phyloP scores from a whole-genome alignment of 2,888 invertebrate genomes.

The Lymantria monacha region DNA sequence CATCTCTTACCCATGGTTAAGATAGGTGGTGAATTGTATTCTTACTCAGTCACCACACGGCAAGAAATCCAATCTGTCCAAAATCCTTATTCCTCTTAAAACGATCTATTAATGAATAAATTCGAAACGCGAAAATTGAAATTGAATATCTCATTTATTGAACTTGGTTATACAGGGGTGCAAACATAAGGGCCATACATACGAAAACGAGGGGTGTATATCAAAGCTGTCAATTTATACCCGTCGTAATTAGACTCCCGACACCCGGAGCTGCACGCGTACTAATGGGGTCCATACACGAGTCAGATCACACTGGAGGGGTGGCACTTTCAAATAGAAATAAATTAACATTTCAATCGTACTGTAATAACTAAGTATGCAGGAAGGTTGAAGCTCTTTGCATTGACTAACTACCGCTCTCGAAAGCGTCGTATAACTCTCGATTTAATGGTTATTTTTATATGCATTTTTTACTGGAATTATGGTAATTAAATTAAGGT shows the following conservation, averaged over 20 bases:
- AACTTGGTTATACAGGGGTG: constrained; percentile 31
- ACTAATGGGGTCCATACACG: constrained; percentile 34
- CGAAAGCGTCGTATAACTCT: too few relatives aligned
- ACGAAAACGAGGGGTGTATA: constrained; percentile 42
- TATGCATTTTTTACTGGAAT: too few relatives aligned
- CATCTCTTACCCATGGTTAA: too few relatives aligned
- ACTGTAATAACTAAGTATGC: background rate
- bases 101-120: constrained; percentile 12
- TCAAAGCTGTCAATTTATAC: constrained; percentile 62
- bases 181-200: constrained; percentile 31
- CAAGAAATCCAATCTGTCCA: too few relatives aligned
- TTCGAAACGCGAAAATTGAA: constrained; percentile 26
- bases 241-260: constrained; percentile 55
- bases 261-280: constrained; percentile 32
- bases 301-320: constrained; percentile 31
- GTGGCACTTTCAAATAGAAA: constrained; percentile 20
- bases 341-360: constrained; percentile 18
- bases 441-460: too few relatives aligned
- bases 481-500: too few relatives aligned
- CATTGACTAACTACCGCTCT: too few relatives aligned
- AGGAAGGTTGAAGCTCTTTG: background rate
- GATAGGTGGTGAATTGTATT: too few relatives aligned
- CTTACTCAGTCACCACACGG: too few relatives aligned
- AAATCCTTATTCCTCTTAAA: background rate
- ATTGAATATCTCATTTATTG: constrained; percentile 39